Evolutionary conservation across 2,888 invertebrate species (phyloP), one percentile per base, ranked within the genome.

Genomic region (Scaptomyza flava): DNA sequence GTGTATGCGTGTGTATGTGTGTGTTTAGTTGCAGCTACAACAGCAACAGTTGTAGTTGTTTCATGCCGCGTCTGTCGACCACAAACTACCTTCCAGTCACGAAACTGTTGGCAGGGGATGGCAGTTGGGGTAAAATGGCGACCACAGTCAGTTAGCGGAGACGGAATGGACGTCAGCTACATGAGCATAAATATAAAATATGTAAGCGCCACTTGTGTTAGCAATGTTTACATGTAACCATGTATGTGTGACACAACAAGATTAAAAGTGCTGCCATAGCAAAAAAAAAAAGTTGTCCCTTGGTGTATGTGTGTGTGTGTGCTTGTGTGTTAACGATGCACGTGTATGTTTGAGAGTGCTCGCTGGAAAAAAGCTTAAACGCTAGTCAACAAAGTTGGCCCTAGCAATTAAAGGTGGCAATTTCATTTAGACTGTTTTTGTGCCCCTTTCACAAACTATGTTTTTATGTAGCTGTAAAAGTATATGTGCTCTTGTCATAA

Each of bases 141-240:
- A 41, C 52, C 23, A 31, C 73, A 72, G 84, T 77, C 84, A 71
- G 84, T 83, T 80, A 62, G 65, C 66, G 58, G 34, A 41, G 65
- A 61, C 79, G 52, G 56, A 41, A 41, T 62, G 52, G 58, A 80
- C 80, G 46, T 41, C 77, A 46, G 56, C 67, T 77, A 72, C 89
- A 89, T 68, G 81, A 81, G 51, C 82, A 83, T 89, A 83, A 83
- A 87, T 89, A 89, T 87, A 87, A 89, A 87, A 82, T 88, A 89
- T 81, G 77, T 81, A 59, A 79, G 63, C 75, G 80, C 53, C 76
- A 79, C 65, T 75, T 69, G 23, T 64, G 50, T 31, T 42, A 7
- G 34, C 36, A 34, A 38, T 51, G 38, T 51, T 51, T 38, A 27
- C 51, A 27, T 27, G 51, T 51, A 27, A 23, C 50, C 14, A 48